Base-by-base conservation (phyloP, 2,797 vertebrate species). In the Notolepis coatsorum region DNA sequence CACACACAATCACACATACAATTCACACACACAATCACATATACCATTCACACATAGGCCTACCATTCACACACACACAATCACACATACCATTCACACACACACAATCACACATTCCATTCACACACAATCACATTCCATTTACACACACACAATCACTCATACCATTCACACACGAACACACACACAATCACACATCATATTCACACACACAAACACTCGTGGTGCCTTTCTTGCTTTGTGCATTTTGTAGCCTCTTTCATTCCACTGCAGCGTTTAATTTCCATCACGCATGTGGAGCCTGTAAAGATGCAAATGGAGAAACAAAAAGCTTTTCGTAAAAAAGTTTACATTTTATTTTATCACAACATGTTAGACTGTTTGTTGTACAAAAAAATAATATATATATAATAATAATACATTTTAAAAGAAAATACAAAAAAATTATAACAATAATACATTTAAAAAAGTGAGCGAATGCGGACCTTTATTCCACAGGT, bases 401-500 rank as follows among this genome's bases (percentile, higher is more conserved):
- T n/a, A n/a, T n/a, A n/a, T n/a, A n/a, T n/a, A n/a, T n/a, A 39
- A 1, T 17, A 18, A 7, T 42, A 23, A 7, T 13, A 41, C 1
- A n/a, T 20, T 38, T 43, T 4, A 61, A 2, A 27, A 33, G 12
- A 54, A 51, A 35, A 59, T 12, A 60, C 25, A 27, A 4, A 42
- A 37, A 25, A 23, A 30, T 49, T 31, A 12, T 17, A 2, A 9
- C 17, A 39, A 21, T 13, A 43, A 1, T 15, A 4, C 0, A 9
- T 10, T 28, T 41, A n/a, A 39, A 49, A 41, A 25, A 1, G 7
- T 7, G 1, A 23, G 20, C 35, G 1, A 6, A 20, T 1, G 15
- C 80, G 78, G 64, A 92, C 91, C 93, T 92, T 96, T 58, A 86
- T 72, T 39, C 86, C 85, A 65, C 97, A 97, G 55, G 82, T 90